These are phyloP conservation scores for Harpagoxenus sublaevis DNA, from an alignment of 2,888 invertebrate species.

Conservation along the genomic window DNA sequence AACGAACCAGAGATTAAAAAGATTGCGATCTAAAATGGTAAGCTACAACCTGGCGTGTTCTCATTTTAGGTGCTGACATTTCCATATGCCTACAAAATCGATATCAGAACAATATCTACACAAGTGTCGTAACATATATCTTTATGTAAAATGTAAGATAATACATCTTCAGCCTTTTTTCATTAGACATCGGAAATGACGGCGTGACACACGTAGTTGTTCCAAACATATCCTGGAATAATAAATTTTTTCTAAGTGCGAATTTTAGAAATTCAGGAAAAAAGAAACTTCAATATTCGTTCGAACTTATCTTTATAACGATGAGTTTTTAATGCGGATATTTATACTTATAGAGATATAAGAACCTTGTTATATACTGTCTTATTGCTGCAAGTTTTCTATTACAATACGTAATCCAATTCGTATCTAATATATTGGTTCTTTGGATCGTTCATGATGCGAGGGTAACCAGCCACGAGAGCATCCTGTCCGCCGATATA, in stretches of 20 bases:
- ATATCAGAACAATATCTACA: conserved; percentile 13
- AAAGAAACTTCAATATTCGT: neutral
- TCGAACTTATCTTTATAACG: neutral
- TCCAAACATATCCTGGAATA: conserved; percentile 13
- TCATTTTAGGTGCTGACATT: neutral
- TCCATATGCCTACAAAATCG: neutral
- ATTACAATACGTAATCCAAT: conserved; percentile 96
- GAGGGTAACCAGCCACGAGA: conserved; percentile 98
- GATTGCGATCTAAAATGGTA: neutral
- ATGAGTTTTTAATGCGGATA: neutral
- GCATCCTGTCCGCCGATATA: conserved; percentile 99
- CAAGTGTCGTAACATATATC: neutral
- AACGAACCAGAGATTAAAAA: neutral
- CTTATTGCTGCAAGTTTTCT: conserved; percentile 22
- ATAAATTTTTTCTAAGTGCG: neutral
- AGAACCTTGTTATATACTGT: conserved; percentile 13
- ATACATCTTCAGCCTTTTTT: conserved; percentile 12
- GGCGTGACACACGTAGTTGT: neutral
- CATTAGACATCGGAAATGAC: neutral
- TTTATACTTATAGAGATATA: conserved; percentile 13
- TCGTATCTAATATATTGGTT: conserved; percentile 97
- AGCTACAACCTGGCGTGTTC: neutral
- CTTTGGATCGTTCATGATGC: conserved; percentile 97
- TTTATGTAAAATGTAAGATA: neutral
- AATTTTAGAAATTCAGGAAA: neutral